Evolutionary conservation across 2,888 invertebrate species (phyloP).

Genomic region (Drosophila austrosaltans): DNA sequence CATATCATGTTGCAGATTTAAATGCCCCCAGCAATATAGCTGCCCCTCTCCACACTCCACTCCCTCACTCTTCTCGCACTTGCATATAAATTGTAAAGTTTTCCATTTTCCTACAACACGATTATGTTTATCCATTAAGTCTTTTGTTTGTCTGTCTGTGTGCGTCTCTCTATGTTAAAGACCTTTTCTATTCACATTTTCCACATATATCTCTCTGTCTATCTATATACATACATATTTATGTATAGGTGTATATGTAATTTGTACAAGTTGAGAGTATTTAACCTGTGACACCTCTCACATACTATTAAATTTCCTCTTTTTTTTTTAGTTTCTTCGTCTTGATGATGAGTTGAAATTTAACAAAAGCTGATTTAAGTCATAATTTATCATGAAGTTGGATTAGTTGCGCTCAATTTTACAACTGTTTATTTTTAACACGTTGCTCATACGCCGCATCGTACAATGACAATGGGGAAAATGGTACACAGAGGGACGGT

Average conservation of each 20-base stretch:
- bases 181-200: conserved; percentile 60
- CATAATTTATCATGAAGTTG: conserved; percentile 76
- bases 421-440: conserved; percentile 79
- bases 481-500: conserved; percentile 4
- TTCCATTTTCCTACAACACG: conserved; percentile 53
- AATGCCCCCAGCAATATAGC: conserved; percentile 33
- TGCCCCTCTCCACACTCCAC: background rate
- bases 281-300: conserved; percentile 63
- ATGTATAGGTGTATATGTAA: conserved; percentile 43
- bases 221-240: conserved; percentile 43
- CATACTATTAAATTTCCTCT: conserved; percentile 14
- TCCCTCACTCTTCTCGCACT: background rate
- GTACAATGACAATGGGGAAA: conserved; percentile 33
- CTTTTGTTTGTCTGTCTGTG: conserved; percentile 50
- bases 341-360: conserved; percentile 76
- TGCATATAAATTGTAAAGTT: conserved; percentile 41
- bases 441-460: conserved; percentile 65
- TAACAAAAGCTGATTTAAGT: conserved; percentile 79
- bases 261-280: conserved; percentile 44
- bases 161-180: conserved; percentile 36
- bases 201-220: conserved; percentile 31
- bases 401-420: conserved; percentile 77
- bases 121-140: conserved; percentile 68
- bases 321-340: conserved; percentile 15
- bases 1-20: conserved; percentile 68